phyloP scores from a whole-genome alignment of 2,113 vertebrate genomes.

The Donacobius atricapilla region DNA sequence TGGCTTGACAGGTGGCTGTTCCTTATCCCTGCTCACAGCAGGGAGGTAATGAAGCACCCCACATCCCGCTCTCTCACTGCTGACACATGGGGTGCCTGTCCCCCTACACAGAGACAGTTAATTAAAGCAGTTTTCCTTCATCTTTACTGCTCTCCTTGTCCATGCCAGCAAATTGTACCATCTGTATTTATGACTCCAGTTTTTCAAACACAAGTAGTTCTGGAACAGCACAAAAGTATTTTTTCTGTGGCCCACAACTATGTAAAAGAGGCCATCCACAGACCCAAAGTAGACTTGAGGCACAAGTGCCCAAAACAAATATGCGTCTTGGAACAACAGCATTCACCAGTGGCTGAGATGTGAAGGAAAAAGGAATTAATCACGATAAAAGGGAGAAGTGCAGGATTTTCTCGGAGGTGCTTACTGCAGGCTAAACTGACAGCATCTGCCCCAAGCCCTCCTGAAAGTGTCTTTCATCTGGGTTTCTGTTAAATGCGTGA shows the following conservation, averaged over 20 bases:
- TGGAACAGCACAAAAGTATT: background rate
- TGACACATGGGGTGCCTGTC: accelerated
- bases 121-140: background rate
- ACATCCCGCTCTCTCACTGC: background rate
- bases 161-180: background rate
- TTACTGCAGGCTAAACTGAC: slow-evolving; percentile 24
- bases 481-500: background rate
- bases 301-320: background rate
- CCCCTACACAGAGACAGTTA: background rate
- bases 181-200: background rate
- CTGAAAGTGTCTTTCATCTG: slow-evolving; percentile 44
- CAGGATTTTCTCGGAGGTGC: background rate
- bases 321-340: background rate
- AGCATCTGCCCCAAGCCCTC: background rate
- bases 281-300: background rate
- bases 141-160: background rate
- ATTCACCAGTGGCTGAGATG: background rate
- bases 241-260: background rate
- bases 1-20: background rate
- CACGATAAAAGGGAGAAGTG: background rate
- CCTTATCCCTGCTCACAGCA: background rate
- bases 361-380: background rate
- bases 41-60: background rate
- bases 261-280: background rate
- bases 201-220: background rate